These are phyloP conservation scores for Atlantisia rogersi DNA, from an alignment of 2,113 vertebrate genomes.

Conservation along the genomic window DNA sequence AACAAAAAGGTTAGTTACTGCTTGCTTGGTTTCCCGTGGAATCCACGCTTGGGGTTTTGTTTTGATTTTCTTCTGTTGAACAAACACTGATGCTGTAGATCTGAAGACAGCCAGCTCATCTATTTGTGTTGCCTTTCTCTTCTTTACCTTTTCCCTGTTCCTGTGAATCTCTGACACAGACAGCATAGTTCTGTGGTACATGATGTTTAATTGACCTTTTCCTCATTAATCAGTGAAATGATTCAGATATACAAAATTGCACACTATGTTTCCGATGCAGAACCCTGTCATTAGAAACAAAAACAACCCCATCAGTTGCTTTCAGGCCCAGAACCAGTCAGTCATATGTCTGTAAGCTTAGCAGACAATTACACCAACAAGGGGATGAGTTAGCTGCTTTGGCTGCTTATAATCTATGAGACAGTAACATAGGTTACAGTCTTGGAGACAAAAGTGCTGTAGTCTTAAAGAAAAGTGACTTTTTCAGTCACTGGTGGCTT, in stretches of 20 bases:
- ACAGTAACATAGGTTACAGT: background rate
- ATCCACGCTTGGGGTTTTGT: background rate
- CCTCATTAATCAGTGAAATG: background rate
- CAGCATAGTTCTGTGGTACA: background rate
- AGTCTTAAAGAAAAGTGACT: background rate
- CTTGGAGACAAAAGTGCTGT: background rate
- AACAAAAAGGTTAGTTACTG: background rate
- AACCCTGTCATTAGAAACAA: background rate
- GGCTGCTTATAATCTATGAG: background rate
- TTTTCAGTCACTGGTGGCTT: background rate
- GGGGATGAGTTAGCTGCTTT: background rate
- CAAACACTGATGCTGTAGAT: background rate
- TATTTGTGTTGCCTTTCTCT: constrained; percentile 1
- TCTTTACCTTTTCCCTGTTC: background rate
- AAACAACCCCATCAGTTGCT: background rate
- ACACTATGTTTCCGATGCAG: background rate
- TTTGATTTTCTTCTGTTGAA: background rate
- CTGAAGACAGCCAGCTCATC: background rate
- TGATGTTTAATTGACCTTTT: background rate
- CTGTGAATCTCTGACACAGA: background rate
- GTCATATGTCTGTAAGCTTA: background rate
- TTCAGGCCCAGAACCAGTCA: background rate
- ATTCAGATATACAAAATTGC: background rate
- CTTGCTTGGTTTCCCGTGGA: background rate
- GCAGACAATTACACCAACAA: background rate